These are phyloP conservation scores for Corythornis madagascariensis DNA, from an alignment of 2,113 vertebrate genomes.

Conservation along the genomic window DNA sequence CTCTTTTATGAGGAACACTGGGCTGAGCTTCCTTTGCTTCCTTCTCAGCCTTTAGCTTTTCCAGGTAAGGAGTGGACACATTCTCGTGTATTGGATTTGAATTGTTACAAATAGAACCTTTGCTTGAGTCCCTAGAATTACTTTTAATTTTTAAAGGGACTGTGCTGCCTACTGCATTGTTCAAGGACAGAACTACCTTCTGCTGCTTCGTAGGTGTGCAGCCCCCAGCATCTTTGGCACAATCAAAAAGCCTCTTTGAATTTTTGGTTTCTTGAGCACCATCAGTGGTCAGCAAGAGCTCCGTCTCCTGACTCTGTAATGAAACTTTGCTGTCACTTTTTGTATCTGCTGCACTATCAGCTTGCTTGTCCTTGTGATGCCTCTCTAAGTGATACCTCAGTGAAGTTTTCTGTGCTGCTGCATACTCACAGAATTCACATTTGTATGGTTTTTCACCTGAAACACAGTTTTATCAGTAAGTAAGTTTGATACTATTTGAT, in stretches of 20 bases:
- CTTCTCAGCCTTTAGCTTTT: conserved; percentile 54
- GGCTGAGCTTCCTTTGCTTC: conserved; percentile 30
- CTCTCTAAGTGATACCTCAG: conserved; percentile 93
- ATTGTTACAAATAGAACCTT: background rate
- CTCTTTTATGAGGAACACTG: background rate
- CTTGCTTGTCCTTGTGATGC: conserved; percentile 89
- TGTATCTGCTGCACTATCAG: conserved; percentile 45
- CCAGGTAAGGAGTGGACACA: background rate
- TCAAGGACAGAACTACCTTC: conserved; percentile 74
- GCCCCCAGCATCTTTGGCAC: conserved; percentile 78
- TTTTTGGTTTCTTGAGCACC: conserved; percentile 73
- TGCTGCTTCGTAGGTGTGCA: conserved; percentile 68
- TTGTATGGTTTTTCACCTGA: conserved; percentile 97
- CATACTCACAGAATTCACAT: conserved; percentile 95
- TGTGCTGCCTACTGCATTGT: conserved; percentile 39
- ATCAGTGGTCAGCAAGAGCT: background rate
- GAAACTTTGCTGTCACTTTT: conserved; percentile 64
- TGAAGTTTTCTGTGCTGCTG: conserved; percentile 96
- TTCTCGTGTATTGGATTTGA: background rate
- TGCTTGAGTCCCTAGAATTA: conserved; percentile 69
- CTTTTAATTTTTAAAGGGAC: conserved; percentile 48
- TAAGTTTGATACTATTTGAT: background rate
- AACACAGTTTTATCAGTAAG: conserved; percentile 34
- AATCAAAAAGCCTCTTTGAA: conserved; percentile 67
- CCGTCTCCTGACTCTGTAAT: conserved; percentile 58